Evolutionary conservation across 2,888 invertebrate species (phyloP), one percentile per base, ranked within the genome.

Genomic region (Cenopis cana): DNA sequence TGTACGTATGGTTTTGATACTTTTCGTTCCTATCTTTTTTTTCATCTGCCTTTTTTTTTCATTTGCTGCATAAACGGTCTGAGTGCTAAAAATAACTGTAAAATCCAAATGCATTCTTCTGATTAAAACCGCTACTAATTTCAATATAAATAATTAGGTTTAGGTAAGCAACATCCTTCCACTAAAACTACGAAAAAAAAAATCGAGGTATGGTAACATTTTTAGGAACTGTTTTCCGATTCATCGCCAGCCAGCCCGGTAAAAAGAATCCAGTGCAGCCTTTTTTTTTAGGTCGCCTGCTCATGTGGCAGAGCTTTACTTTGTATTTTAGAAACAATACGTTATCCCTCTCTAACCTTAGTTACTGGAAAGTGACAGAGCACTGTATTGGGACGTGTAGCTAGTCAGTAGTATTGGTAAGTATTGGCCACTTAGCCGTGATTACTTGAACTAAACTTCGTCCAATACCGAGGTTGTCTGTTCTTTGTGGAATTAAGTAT

Each of bases 221-320:
- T 54, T 61, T 54, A 64, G 52, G n/a, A 64, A 52, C 52, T 36
- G 62, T 64, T 64, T 64, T 54, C 38, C 64, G 54, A 64, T 54
- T 64, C 64, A 64, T 64, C 24, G 52, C 20, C 46, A 54, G 54
- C 36, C 38, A 64, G 64, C 24, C 52, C 64, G 64, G 64, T 38
- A 64, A 64, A 64, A 64, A 64, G 64, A 54, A 54, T 64, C 54
- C 52, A 64, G 64, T 64, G 64, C 64, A 64, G 52, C 64, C 64
- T 64, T 64, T 62, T 64, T 64, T 62, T 64, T 64, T 64, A 64
- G 64, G 64, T 64, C 64, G 64, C 20, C 38, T 55, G 55, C 29
- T 52, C 52, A 24, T 52, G 52, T 64, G 50, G 18, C 8, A 20
- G 20, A 33, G 62, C 36, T 62, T 52, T 52, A 52, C 33, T 38